A percentile compares a stretch with the other conserved stretches of the same genome.
These are phyloP conservation scores for Acanthiza pusilla DNA, from an alignment of 2,797 vertebrate genomes.

Conservation along the genomic window DNA sequence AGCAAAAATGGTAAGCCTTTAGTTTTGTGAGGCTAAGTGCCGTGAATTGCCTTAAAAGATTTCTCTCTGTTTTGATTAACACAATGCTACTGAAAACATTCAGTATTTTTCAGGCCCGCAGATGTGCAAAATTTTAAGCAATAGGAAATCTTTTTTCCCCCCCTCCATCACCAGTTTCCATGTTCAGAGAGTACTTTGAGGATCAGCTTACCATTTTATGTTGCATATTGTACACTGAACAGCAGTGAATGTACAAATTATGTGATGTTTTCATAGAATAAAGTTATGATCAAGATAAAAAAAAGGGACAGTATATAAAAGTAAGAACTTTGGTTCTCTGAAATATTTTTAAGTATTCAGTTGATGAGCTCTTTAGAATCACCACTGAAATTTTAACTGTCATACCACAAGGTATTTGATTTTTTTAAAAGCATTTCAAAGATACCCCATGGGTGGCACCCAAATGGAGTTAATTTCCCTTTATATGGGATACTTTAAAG, in stretches of 20 bases:
- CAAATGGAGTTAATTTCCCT: not conserved
- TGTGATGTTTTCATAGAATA: not conserved
- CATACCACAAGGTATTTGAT: not conserved
- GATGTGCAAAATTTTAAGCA: not conserved
- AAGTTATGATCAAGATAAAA: not conserved
- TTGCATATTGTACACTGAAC: not conserved
- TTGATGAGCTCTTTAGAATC: not conserved
- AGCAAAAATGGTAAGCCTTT: not conserved
- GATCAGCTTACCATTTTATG: not conserved
- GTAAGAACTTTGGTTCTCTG: not conserved
- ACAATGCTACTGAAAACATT: not conserved
- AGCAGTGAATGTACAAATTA: conserved; percentile 6
- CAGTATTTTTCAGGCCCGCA: not conserved
- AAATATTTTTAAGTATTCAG: not conserved
- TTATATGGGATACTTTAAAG: not conserved
- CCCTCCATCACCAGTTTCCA: not conserved
- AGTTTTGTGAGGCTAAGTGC: not conserved
- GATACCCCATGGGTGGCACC: not conserved
- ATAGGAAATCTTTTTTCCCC: not conserved
- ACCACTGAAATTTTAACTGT: not conserved
- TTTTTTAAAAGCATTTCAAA: not conserved
- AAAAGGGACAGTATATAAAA: not conserved
- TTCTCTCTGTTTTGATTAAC: not conserved
- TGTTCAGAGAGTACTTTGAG: not conserved
- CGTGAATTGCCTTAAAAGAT: not conserved